Percentiles rank a stretch among this genome's conserved stretches.
Evolutionary conservation across 2,888 invertebrate genomes (phyloP).

Genomic region (Agonum fuliginosum): DNA sequence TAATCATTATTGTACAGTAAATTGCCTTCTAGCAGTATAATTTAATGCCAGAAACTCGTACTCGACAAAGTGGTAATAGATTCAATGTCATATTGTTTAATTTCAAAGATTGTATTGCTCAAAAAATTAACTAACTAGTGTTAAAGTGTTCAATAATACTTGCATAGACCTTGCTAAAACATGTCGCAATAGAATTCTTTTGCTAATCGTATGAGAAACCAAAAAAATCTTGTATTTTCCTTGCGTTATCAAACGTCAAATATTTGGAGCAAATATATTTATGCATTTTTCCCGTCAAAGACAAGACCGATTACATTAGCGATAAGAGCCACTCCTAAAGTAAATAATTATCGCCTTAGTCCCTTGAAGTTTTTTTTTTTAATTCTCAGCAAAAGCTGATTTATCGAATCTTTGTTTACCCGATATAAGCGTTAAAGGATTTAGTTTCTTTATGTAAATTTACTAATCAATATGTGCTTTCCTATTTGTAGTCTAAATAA

Average conservation of each 20-base stretch:
- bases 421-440: neutral
- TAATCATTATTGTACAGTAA: too few relatives aligned
- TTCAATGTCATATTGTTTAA: too few relatives aligned
- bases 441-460: conserved; percentile 21
- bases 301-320: conserved; percentile 7
- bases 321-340: conserved; percentile 22
- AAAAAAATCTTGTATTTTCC: neutral
- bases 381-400: neutral
- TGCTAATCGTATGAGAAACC: neutral
- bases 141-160: too few relatives aligned
- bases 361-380: neutral
- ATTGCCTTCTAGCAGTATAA: too few relatives aligned
- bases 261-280: conserved; percentile 26
- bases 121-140: too few relatives aligned
- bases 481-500: neutral
- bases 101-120: too few relatives aligned
- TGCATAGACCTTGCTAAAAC: too few relatives aligned
- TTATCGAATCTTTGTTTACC: conserved; percentile 13
- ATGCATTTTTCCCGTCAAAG: conserved; percentile 15
- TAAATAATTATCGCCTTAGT: conserved; percentile 1
- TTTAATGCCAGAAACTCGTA: too few relatives aligned
- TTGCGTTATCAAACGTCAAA: conserved; percentile 13
- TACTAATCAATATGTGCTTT: neutral
- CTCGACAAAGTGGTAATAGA: too few relatives aligned
- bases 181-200: too few relatives aligned